phyloP scores from a whole-genome alignment of 2,888 invertebrate genomes.

The Mesoligia furuncula region DNA sequence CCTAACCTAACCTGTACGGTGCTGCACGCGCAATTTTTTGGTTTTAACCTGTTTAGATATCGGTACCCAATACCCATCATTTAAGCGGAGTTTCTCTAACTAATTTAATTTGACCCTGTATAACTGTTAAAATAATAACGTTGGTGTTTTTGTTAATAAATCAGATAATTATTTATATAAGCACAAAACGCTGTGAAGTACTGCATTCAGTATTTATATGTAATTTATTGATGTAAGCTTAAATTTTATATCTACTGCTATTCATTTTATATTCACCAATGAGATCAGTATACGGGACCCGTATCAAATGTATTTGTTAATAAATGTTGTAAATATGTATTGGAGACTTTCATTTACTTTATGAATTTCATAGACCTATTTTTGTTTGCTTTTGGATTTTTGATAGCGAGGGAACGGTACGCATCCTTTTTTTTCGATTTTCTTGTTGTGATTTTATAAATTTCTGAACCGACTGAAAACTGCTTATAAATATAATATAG shows the following conservation, averaged over 20 bases:
- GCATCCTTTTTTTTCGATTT: too few species aligned
- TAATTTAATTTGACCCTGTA: not conserved
- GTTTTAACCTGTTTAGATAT: not conserved
- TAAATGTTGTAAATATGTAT: constrained; percentile 71
- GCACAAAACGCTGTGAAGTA: constrained; percentile 58
- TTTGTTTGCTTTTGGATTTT: not conserved
- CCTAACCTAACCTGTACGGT: not conserved
- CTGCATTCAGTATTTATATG: constrained; percentile 59
- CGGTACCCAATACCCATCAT: too few species aligned
- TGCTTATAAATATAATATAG: not conserved
- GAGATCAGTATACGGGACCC: not conserved
- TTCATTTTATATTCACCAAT: constrained; percentile 66
- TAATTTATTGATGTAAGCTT: constrained; percentile 53
- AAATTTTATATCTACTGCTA: constrained; percentile 45
- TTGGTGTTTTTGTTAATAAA: constrained; percentile 37
- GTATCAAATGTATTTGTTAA: constrained; percentile 68
- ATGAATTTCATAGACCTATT: not conserved
- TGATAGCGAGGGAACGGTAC: too few species aligned
- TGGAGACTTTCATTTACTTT: constrained; percentile 21
- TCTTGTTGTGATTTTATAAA: not conserved
- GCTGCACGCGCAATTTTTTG: not conserved
- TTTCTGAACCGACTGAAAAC: not conserved
- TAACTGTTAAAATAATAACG: not conserved
- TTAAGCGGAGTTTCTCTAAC: not conserved
- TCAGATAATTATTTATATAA: constrained; percentile 41